phyloP scores from a whole-genome alignment of 2,113 vertebrate genomes.

The Gobius niger region DNA sequence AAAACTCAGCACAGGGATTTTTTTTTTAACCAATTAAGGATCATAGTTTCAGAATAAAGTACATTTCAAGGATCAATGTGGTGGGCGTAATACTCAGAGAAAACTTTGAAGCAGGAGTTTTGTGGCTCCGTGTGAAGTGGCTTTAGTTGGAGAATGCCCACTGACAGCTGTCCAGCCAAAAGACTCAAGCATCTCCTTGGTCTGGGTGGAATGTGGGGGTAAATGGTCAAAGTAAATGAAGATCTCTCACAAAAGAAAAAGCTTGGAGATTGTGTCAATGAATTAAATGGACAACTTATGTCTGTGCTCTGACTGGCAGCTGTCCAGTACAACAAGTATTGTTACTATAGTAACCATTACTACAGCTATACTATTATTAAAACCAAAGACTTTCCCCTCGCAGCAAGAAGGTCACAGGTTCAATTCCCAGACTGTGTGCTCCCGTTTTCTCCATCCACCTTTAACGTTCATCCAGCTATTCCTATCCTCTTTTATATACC shows the following conservation, averaged over 20 bases:
- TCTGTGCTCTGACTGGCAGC: too few species aligned
- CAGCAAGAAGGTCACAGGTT: too few species aligned
- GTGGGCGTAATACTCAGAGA: slow-evolving; percentile 21
- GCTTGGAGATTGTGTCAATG: neutral
- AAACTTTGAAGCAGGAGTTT: slow-evolving; percentile 40
- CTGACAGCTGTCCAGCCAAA: slow-evolving; percentile 25
- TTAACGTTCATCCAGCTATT: too few species aligned
- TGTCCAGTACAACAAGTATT: too few species aligned
- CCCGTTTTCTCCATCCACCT: too few species aligned
- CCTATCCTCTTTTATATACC: too few species aligned
- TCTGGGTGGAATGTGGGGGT: neutral
- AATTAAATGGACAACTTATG: neutral
- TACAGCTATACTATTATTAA: too few species aligned
- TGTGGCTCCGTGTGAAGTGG: slow-evolving; percentile 23
- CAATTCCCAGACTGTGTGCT: too few species aligned
- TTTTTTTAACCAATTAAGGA: slow-evolving; percentile 43
- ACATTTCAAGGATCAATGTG: slow-evolving; percentile 34
- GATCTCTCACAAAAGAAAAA: neutral
- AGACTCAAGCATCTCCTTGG: neutral
- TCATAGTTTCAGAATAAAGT: slow-evolving; percentile 35
- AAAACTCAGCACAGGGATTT: slow-evolving; percentile 34
- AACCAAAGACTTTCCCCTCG: too few species aligned
- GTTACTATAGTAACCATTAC: too few species aligned
- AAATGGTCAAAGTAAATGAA: neutral
- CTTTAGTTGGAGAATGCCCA: slow-evolving; percentile 16